Percentiles rank a stretch among this genome's conserved stretches.
These are phyloP conservation scores for Rapana venosa DNA, from an alignment of 2,888 invertebrate species.

Conservation along the genomic window DNA sequence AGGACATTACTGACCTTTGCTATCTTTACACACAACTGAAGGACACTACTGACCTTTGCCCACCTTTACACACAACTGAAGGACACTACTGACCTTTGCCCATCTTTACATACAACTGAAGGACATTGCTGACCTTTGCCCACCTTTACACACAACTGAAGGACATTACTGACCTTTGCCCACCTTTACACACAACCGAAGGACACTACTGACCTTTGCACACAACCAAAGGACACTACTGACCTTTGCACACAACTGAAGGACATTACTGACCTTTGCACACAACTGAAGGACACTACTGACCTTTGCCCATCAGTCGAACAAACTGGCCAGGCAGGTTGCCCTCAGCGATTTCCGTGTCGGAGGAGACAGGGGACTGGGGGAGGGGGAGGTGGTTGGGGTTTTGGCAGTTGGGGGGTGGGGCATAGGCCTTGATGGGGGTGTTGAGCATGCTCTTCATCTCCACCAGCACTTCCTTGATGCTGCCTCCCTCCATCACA, in stretches of 20 bases:
- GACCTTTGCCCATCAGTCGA: constrained; percentile 89
- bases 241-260: not conserved
- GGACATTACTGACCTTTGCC: too few relatives aligned
- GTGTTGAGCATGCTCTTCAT: constrained; percentile 88
- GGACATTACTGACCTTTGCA: too few relatives aligned
- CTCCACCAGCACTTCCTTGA: constrained; percentile 84
- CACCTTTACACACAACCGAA: too few relatives aligned
- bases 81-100: too few relatives aligned
- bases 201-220: too few relatives aligned
- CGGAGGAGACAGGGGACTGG: constrained; percentile 53
- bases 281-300: constrained; percentile 56
- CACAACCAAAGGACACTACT: not conserved
- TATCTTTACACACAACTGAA: too few relatives aligned
- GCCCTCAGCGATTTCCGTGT: constrained; percentile 77
- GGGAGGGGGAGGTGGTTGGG: constrained; percentile 41
- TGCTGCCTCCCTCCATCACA: constrained; percentile 68
- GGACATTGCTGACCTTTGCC: too few relatives aligned
- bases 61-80: too few relatives aligned
- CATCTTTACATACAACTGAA: too few relatives aligned
- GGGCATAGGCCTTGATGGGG: constrained; percentile 84
- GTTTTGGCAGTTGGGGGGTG: constrained; percentile 32
- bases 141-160: too few relatives aligned
- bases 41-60: too few relatives aligned
- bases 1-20: constrained; percentile 83
- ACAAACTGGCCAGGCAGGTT: constrained; percentile 90